These are phyloP conservation scores for Tretioscincus oriximinensis DNA, from an alignment of 2,113 vertebrate genomes.

Conservation along the genomic window DNA sequence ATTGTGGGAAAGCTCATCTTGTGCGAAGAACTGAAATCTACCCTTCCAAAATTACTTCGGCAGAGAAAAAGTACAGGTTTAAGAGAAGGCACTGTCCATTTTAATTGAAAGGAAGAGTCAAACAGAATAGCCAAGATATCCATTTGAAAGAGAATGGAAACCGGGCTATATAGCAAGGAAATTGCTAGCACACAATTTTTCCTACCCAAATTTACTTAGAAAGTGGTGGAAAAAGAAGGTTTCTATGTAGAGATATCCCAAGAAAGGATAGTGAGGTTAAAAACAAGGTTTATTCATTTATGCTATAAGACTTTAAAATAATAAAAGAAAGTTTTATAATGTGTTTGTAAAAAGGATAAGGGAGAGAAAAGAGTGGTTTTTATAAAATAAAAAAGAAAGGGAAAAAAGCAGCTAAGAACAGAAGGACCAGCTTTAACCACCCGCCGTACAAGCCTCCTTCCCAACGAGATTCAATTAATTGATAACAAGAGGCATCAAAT, in stretches of 20 bases:
- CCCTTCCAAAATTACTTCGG: slow-evolving; percentile 63
- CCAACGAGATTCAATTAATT: slow-evolving; percentile 86
- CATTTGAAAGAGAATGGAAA: slow-evolving; percentile 54
- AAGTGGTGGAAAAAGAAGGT: slow-evolving; percentile 44
- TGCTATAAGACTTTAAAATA: slow-evolving; percentile 67
- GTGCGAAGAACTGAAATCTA: slow-evolving; percentile 59
- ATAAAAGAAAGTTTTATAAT: slow-evolving; percentile 63
- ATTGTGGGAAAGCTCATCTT: slow-evolving; percentile 27
- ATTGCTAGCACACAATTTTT: slow-evolving; percentile 55
- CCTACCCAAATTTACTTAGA: slow-evolving; percentile 29
- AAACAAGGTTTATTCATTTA: slow-evolving; percentile 63
- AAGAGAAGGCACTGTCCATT: slow-evolving; percentile 54
- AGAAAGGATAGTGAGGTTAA: slow-evolving; percentile 42
- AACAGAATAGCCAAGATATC: slow-evolving; percentile 66
- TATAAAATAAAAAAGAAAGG: slow-evolving; percentile 11
- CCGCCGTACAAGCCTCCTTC: slow-evolving; percentile 72
- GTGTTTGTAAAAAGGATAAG: slow-evolving; percentile 61
- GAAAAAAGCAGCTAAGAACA: slow-evolving; percentile 54
- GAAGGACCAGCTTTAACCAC: slow-evolving; percentile 70
- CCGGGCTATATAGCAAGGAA: slow-evolving; percentile 32
- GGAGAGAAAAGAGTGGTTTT: slow-evolving; percentile 30
- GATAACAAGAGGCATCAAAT: slow-evolving; percentile 86
- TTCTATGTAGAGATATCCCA: slow-evolving; percentile 49
- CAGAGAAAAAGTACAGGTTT: slow-evolving; percentile 44
- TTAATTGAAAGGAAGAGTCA: slow-evolving; percentile 67